Percentiles rank a stretch among this genome's conserved stretches.
Conservation (phyloP, 92 coral and sea anemone species). For the Zoanthus solanderi region DNA sequence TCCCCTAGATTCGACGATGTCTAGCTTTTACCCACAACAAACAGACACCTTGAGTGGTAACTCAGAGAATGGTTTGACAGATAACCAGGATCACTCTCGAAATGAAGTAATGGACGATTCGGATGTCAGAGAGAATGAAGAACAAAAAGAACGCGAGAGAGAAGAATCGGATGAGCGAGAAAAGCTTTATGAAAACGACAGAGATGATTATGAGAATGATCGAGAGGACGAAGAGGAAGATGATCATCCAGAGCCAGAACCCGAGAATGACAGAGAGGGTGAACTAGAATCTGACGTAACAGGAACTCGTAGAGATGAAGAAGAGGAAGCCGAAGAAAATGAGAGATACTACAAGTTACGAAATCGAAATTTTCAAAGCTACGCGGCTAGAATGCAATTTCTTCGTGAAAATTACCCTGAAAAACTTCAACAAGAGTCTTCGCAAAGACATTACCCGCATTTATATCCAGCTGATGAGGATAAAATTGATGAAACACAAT, state of each 20-base stretch:
- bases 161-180: conserved; percentile 40
- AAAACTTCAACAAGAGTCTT: not conserved
- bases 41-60: not conserved
- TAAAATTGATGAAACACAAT: not conserved
- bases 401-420: conserved; percentile 14
- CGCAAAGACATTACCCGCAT: conserved; percentile 20
- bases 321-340: conserved; percentile 25
- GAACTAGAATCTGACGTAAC: conserved; percentile 6
- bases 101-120: conserved; percentile 72
- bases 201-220: conserved; percentile 68
- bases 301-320: not conserved
- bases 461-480: conserved; percentile 18
- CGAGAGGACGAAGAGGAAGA: conserved; percentile 60
- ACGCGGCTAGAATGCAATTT: conserved; percentile 15
- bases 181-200: conserved; percentile 41
- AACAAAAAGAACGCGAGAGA: conserved; percentile 40
- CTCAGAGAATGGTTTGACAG: conserved; percentile 64
- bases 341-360: conserved; percentile 38
- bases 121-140: conserved; percentile 45
- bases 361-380: not conserved
- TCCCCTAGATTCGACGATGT: not conserved
- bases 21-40: conserved; percentile 3
- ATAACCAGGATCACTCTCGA: conserved; percentile 74
- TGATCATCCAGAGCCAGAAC: not conserved
- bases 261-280: conserved; percentile 53